Evolutionary conservation across 2,113 vertebrate genomes (phyloP).

Genomic region (Oryzias celebensis): DNA sequence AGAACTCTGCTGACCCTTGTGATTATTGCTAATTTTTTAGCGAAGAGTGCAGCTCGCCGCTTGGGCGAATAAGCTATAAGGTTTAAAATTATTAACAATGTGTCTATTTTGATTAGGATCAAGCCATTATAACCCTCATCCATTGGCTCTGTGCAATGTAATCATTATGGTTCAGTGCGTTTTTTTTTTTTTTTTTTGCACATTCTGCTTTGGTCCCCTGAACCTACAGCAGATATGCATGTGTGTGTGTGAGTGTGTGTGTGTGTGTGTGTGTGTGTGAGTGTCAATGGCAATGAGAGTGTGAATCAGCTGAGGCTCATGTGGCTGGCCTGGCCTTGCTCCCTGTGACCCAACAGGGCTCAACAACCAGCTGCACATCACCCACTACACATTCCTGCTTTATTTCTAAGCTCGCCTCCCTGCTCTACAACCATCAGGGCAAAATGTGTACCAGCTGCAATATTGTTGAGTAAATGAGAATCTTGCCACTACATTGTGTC

Average conservation of each 20-base stretch:
- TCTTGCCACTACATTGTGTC: slow-evolving; percentile 46
- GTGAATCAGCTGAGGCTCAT: slow-evolving; percentile 80
- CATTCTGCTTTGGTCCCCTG: slow-evolving; percentile 5
- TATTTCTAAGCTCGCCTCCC: slow-evolving; percentile 64
- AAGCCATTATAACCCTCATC: slow-evolving; percentile 23
- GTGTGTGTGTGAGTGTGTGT: slow-evolving; percentile 31
- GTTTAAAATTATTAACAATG: slow-evolving; percentile 58
- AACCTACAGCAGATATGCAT: slow-evolving; percentile 20
- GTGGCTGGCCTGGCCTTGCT: slow-evolving; percentile 71
- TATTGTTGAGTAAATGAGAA: slow-evolving; percentile 58
- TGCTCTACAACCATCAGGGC: slow-evolving; percentile 50
- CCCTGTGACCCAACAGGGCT: slow-evolving; percentile 69
- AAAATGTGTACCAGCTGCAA: slow-evolving; percentile 69
- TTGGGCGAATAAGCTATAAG: slow-evolving; percentile 43
- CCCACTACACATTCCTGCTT: slow-evolving; percentile 77
- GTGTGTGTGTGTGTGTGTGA: slow-evolving; percentile 23
- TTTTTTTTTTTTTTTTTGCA: slow-evolving; percentile 15
- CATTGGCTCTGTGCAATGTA: slow-evolving; percentile 12
- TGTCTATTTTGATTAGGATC: slow-evolving; percentile 52
- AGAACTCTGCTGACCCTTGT: slow-evolving; percentile 57
- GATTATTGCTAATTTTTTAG: slow-evolving; percentile 54
- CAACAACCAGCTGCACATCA: slow-evolving; percentile 70
- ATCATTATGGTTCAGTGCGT: slow-evolving; percentile 22
- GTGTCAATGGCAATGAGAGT: slow-evolving; percentile 38
- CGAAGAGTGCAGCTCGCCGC: slow-evolving; percentile 36